Evolutionary conservation across 2,888 invertebrate genomes (phyloP).

Genomic region (Eumerus sabulonum): DNA sequence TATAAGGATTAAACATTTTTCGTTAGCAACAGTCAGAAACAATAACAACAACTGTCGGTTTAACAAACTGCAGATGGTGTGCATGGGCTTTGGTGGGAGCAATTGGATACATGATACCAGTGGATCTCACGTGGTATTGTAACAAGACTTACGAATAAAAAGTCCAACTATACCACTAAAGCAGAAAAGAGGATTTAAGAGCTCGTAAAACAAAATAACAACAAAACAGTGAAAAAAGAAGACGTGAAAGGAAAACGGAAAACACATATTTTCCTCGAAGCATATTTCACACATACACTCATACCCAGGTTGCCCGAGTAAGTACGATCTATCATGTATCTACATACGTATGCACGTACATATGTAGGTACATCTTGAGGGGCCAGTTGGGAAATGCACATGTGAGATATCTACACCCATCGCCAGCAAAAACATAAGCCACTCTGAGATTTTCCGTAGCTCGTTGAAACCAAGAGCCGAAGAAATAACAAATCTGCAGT

Average conservation of each 20-base stretch:
- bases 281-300: conserved; percentile 16
- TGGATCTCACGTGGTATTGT: conserved; percentile 28
- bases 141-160: conserved; percentile 7
- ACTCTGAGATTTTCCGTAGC: no score
- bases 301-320: no score
- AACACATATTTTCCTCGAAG: conserved; percentile 33
- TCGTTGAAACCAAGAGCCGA: background rate
- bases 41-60: no score
- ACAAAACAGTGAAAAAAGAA: no score
- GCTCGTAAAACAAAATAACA: background rate
- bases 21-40: background rate
- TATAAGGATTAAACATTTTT: conserved; percentile 17
- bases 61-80: background rate
- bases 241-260: conserved; percentile 1
- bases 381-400: no score
- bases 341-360: background rate
- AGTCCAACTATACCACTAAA: background rate
- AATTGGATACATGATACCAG: conserved; percentile 15
- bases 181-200: conserved; percentile 11
- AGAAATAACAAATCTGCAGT: conserved; percentile 27
- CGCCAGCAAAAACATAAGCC: conserved; percentile 30
- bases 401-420: no score
- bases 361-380: no score
- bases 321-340: no score
- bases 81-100: no score